A percentile compares a stretch with the other conserved stretches of the same genome.
Evolutionary conservation across 2,113 vertebrate genomes (phyloP).

Genomic region (Bubalus kerabau): DNA sequence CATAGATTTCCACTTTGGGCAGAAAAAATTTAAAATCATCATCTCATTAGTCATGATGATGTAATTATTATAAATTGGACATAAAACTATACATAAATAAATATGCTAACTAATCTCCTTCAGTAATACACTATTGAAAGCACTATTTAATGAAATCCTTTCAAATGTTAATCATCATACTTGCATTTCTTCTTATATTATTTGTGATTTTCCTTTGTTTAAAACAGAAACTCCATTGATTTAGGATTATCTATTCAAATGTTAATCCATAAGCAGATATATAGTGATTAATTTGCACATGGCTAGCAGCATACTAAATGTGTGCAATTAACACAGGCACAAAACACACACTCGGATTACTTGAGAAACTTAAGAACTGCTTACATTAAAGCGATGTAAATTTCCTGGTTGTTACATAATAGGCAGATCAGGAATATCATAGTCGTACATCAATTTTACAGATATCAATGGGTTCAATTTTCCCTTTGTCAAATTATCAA

Average conservation of each 20-base stretch:
- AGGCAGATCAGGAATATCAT: not conserved
- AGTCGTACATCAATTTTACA: not conserved
- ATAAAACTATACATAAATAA: slow-evolving; percentile 18
- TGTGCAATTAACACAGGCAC: not conserved
- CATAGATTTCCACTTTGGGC: not conserved
- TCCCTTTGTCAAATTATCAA: not conserved
- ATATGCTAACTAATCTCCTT: slow-evolving; percentile 6
- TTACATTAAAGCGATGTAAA: not conserved
- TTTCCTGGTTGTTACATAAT: not conserved
- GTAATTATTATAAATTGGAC: not conserved
- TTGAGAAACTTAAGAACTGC: not conserved
- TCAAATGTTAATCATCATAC: slow-evolving; percentile 10
- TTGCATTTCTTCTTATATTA: not conserved
- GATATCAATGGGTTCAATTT: not conserved
- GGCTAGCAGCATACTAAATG: not conserved
- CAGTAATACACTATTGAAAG: not conserved
- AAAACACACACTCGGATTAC: not conserved
- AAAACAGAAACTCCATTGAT: not conserved
- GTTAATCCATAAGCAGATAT: not conserved
- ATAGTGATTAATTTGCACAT: not conserved
- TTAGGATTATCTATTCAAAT: slow-evolving; percentile 4
- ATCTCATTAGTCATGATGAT: not conserved
- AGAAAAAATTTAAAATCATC: not conserved
- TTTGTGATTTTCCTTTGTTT: slow-evolving; percentile 6
- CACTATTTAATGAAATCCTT: not conserved